These are phyloP conservation scores for Torymus aiolomorphi DNA, from an alignment of 2,888 invertebrate genomes.

Conservation along the genomic window DNA sequence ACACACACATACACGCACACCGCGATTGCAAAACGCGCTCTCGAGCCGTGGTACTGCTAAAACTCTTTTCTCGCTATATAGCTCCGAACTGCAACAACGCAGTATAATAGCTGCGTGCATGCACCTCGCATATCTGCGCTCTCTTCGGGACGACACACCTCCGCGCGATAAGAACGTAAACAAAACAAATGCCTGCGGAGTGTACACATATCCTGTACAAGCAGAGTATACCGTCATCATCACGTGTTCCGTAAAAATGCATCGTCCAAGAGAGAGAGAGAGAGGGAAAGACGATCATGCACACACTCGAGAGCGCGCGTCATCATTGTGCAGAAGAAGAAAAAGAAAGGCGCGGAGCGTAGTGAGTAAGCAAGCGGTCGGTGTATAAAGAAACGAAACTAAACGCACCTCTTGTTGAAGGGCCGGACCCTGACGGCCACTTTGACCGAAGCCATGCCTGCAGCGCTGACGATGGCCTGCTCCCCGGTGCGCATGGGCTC, in stretches of 20 bases:
- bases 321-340: neutral
- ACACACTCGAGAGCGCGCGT: neutral
- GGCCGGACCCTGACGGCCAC: conserved; percentile 94
- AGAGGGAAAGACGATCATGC: neutral
- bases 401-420: conserved; percentile 87
- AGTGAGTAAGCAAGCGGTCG: too few relatives aligned
- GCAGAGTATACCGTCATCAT: neutral
- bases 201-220: neutral
- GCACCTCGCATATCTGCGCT: too few relatives aligned
- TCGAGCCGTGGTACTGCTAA: neutral
- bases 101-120: too few relatives aligned
- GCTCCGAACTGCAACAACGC: too few relatives aligned
- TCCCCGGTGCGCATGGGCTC: conserved; percentile 64
- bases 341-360: neutral
- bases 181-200: conserved; percentile 1
- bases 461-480: conserved; percentile 25
- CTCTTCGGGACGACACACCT: neutral
- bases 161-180: conserved; percentile 19
- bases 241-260: conserved; percentile 3
- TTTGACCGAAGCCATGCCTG: conserved; percentile 91
- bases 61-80: too few relatives aligned
- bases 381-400: neutral
- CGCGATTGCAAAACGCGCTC: conserved; percentile 1
- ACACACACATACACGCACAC: too few relatives aligned
- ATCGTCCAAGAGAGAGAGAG: neutral